These are phyloP conservation scores for Pemphredon lugubris DNA, from an alignment of 2,888 invertebrate genomes.

Conservation along the genomic window DNA sequence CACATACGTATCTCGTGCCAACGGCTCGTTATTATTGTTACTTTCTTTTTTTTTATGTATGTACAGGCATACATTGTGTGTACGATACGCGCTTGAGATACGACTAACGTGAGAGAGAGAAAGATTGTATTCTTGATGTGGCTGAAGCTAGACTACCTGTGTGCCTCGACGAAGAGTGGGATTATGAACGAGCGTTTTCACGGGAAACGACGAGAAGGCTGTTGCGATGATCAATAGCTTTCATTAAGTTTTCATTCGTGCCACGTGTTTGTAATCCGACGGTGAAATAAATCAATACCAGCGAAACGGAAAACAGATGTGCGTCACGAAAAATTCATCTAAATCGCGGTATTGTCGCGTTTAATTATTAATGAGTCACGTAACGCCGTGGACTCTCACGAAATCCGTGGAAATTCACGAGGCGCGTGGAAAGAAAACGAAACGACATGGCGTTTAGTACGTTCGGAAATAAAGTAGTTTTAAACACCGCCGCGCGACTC, in stretches of 20 bases:
- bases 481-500: too few species aligned
- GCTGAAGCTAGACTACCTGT: slow-evolving; percentile 57
- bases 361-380: neutral
- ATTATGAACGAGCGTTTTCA: slow-evolving; percentile 61
- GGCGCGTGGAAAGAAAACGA: too few species aligned
- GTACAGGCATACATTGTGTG: slow-evolving; percentile 1
- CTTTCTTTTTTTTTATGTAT: too few species aligned
- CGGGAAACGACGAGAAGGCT: slow-evolving; percentile 67
- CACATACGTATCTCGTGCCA: too few species aligned
- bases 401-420: too few species aligned
- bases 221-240: slow-evolving; percentile 29
- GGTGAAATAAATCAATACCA: neutral
- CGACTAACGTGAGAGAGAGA: slow-evolving; percentile 26
- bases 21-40: too few species aligned
- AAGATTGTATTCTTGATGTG: slow-evolving; percentile 43
- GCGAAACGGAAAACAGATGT: neutral
- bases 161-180: slow-evolving; percentile 47
- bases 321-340: neutral
- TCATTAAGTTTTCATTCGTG: slow-evolving; percentile 40
- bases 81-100: slow-evolving; percentile 11
- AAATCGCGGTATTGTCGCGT: neutral
- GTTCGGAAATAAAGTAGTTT: too few species aligned
- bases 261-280: slow-evolving; percentile 3
- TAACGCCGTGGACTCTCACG: too few species aligned
- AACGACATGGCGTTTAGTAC: too few species aligned